Evolutionary conservation across 1,140 invertebrate species (phyloP), one percentile per base, ranked within the genome.

Genomic region (Drosophila azteca): DNA sequence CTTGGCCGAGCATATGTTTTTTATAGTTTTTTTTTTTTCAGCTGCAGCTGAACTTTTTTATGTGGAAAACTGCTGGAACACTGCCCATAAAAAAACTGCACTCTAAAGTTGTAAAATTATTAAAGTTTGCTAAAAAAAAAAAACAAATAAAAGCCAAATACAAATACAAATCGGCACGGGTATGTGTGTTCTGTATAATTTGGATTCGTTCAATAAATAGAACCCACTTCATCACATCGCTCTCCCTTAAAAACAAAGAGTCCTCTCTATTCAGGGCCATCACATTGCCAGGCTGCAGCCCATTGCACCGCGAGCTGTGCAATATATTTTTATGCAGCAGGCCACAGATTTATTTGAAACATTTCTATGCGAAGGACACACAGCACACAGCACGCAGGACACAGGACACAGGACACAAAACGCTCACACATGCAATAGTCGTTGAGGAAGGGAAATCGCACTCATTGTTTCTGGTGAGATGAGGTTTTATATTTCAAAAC

Each of bases 401-500:
- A 20, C 17, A 20, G 17, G 17, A 20, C 17, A 20, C 17, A 20
- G 17, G 17, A 20, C 17, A 63, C 41, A 54, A 22, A 46, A 44
- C 22, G 39, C 9, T 26, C 41, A 9, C 31, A 43, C 13, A 39
- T 45, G 35, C 17, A 17, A 15, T 45, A n/a, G 4, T 26, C 3
- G 24, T 26, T 0, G 35, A 6, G 15, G 17, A 44, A 43, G 24
- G 11, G 41, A 45, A 44, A 67, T 24, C 35, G 24, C 39, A 45
- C 43, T 62, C 51, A 76, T 61, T 74, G 73, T 75, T 74, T 54
- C 39, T 44, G 55, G 52, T 43, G 51, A 66, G 53, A 65, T 65
- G 52, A 54, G 72, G 66, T 76, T 76, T 72, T 66, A 59, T 77
- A 77, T 77, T 66, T 66, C 41, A 67, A 58, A 78, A 76, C 55